Evolutionary conservation across 2,113 vertebrate genomes (phyloP).

Genomic region (Myotis yumanensis): DNA sequence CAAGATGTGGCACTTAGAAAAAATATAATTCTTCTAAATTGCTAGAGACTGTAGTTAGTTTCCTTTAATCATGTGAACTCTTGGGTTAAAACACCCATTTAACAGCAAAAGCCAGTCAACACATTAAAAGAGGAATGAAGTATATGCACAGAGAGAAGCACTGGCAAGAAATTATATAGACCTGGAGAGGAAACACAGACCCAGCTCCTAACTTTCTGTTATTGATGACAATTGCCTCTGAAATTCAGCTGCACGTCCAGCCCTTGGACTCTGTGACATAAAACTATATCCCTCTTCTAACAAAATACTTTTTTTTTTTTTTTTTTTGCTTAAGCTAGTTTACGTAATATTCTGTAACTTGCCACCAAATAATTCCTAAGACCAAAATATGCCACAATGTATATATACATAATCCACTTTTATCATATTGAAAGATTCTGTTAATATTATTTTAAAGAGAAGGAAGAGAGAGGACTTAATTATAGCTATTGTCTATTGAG

Average conservation of each 20-base stretch:
- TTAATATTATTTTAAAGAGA: slow-evolving; percentile 27
- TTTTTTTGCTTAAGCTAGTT: slow-evolving; percentile 14
- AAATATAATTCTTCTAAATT: not conserved
- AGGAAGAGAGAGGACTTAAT: slow-evolving; percentile 16
- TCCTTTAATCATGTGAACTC: slow-evolving; percentile 19
- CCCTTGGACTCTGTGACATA: not conserved
- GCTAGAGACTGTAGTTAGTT: not conserved
- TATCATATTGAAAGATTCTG: not conserved
- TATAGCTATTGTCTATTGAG: slow-evolving; percentile 4
- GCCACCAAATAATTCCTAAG: slow-evolving; percentile 18
- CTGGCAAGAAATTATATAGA: not conserved
- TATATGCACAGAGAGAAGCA: not conserved
- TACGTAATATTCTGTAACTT: slow-evolving; percentile 29
- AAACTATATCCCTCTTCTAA: slow-evolving; percentile 1
- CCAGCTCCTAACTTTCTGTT: not conserved
- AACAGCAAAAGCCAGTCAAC: slow-evolving; percentile 18
- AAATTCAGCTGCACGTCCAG: not conserved
- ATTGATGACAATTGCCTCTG: not conserved
- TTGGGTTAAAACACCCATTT: slow-evolving; percentile 20
- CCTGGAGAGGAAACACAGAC: not conserved
- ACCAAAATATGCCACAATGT: not conserved
- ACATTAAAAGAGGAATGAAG: slow-evolving; percentile 7
- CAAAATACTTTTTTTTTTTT: not conserved
- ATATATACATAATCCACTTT: not conserved
- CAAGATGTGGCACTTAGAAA: not conserved